Base-by-base conservation (phyloP, 2,888 invertebrate genomes). In the Loripinus fragilis region DNA sequence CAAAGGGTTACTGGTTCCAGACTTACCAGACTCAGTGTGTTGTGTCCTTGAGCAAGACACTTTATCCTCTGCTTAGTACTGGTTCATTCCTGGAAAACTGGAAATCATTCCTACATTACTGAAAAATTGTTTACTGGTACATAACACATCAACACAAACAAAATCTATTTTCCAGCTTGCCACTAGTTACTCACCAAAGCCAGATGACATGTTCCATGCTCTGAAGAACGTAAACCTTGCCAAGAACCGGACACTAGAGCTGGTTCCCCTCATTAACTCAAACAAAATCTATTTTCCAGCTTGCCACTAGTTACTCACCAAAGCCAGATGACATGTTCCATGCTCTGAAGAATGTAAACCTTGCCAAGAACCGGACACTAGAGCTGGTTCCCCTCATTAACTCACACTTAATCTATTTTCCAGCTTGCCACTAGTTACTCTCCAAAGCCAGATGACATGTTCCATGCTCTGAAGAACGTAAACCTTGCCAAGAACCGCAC, bases 401-500 rank as follows among this genome's bases (percentile, higher is more conserved):
- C n/a, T n/a, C n/a, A n/a, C n/a, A n/a, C n/a, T n/a, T n/a, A n/a
- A n/a, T n/a, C n/a, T n/a, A n/a, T n/a, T n/a, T n/a, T n/a, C n/a
- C 90, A 94, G 94, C 90, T 94, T 85, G 97, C 97, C 85, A 97
- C 97, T 33, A 96, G 96, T 42, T 98, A 97, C 94, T 95, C 95
- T 91, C 96, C 96, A 71, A 96, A 97, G 92, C 97, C 97, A 91
- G 97, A 97, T 93, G 96, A 98, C 93, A 95, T 97, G 83, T 96
- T 88, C 23, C 88, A 90, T 86, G 97, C 98, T 41, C 96, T 96
- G 91, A 97, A 98, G 92, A 95, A 96, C 68, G 87, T 96, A 92
- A 98, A 98, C 94, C 95, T 95, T 79, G 95, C 95, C 88, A 98
- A 99, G 95, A 98, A 98, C 95, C 95, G 98, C 52, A 86, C 68